phyloP scores from a whole-genome alignment of 2,113 vertebrate genomes.

The Onychostoma macrolepis region DNA sequence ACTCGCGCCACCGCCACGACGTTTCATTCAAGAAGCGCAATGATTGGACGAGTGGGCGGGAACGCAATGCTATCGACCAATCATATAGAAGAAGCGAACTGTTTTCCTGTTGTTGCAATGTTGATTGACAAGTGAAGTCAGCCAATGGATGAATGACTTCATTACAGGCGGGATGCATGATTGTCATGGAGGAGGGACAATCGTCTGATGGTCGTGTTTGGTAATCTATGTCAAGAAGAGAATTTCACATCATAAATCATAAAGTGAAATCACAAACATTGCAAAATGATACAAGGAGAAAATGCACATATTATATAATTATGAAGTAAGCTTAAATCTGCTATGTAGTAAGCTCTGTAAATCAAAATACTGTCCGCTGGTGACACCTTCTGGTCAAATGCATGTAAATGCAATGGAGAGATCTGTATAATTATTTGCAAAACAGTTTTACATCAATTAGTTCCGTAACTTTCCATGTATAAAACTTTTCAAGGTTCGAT shows the following conservation, averaged over 20 bases:
- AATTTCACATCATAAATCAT: background rate
- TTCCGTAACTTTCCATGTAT: background rate
- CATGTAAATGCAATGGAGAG: background rate
- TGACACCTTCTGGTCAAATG: conserved; percentile 2
- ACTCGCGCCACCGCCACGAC: conserved; percentile 51
- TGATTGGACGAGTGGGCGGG: conserved; percentile 28
- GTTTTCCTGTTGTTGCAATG: background rate
- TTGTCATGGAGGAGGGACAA: background rate
- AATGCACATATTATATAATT: background rate
- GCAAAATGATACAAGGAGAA: background rate
- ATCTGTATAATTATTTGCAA: background rate
- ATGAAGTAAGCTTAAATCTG: background rate
- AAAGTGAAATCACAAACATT: background rate
- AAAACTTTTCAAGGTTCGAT: background rate
- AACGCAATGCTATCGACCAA: background rate
- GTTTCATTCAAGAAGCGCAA: background rate
- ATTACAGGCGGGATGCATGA: background rate
- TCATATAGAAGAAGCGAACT: background rate
- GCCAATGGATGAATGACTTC: conserved; percentile 17
- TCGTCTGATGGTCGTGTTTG: background rate
- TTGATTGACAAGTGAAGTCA: conserved; percentile 11
- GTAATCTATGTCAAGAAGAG: background rate
- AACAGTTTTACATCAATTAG: too few species aligned
- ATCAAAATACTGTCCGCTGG: background rate
- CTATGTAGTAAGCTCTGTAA: background rate